Evolutionary conservation across 2,113 vertebrate species (phyloP), one percentile per base, ranked within the genome.

Genomic region (Rutilus rutilus): DNA sequence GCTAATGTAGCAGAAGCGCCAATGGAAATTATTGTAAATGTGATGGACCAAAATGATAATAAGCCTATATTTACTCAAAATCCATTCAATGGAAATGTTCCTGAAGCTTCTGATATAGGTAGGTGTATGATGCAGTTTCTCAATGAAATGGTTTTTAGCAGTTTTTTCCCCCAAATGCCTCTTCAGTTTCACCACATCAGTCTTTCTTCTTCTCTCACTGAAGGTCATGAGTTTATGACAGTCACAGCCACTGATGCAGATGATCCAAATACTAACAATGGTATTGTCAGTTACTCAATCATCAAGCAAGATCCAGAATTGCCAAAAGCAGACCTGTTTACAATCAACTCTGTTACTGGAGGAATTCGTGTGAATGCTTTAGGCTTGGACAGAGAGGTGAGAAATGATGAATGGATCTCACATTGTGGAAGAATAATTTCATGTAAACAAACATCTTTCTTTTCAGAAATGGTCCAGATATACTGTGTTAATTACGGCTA

Each of bases 191-290:
- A 59, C 57, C 30, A 30, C 25, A 78, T 25, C 60, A 65, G 30
- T 65, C 7, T 76, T 74, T n/a, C 42, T 80, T 64, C 12, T 14
- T 5, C 6, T 82, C n/a, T 78, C 15, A 39, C 36, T 76, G 15
- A 59, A 93, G 96, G 95, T 64, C 94, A 94, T 0, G 88, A 94
- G 0, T 95, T 97, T 90, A 96, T 97, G 95, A 90, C 88, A 0
- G 93, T 96, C 85, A 82, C 77, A 0, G 96, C 96, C 69, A 94
- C 92, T 0, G 96, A 3, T 0, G 89, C 88, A 0, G 96, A 97
- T 0, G 95, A 96, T 0, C 86, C 86, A 2, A 88, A 89, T 0
- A 88, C 92, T 54, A 65, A 91, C 27, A 30, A 30, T 30, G 27
- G 27, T 30, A 2, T 30, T 30, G 2, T 30, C 27, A 30, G 27